Percentiles rank a stretch among this genome's conserved stretches.
Evolutionary conservation across 2,888 invertebrate genomes (phyloP).

Genomic region (Formica aserva): DNA sequence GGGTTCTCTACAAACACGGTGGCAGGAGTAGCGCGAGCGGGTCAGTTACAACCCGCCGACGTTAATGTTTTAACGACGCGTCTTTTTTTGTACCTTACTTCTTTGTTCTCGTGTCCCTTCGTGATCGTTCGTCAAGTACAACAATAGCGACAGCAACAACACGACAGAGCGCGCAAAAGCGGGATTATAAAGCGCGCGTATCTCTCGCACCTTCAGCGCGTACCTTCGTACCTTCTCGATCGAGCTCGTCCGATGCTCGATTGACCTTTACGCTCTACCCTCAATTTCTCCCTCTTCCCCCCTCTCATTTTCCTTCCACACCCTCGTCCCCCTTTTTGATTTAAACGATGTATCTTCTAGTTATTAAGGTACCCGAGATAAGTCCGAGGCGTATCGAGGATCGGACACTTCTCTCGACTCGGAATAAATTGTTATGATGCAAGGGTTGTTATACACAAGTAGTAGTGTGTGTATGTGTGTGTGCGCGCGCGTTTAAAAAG

Average conservation of each 20-base stretch:
- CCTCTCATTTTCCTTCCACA: constrained; percentile 18
- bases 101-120: constrained; percentile 56
- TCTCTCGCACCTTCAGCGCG: constrained; percentile 56
- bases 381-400: constrained; percentile 60
- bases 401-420: constrained; percentile 52
- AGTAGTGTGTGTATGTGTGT: background rate
- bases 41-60: constrained; percentile 52
- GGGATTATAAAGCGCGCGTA: constrained; percentile 40
- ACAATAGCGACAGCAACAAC: constrained; percentile 73
- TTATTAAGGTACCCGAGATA: constrained; percentile 61
- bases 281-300: constrained; percentile 28
- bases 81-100: constrained; percentile 52
- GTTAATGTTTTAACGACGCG: constrained; percentile 53
- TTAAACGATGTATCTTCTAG: constrained; percentile 73
- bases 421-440: constrained; percentile 15
- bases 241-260: constrained; percentile 36
- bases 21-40: constrained; percentile 46
- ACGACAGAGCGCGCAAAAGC: constrained; percentile 34
- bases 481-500: constrained; percentile 3
- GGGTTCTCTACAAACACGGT: constrained; percentile 46
- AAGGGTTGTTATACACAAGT: background rate
- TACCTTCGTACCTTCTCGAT: constrained; percentile 77
- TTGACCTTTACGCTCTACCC: constrained; percentile 53
- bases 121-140: constrained; percentile 79
- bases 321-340: constrained; percentile 52